Conservation (phyloP, 2,888 invertebrate species). For the Lasius fuliginosus region DNA sequence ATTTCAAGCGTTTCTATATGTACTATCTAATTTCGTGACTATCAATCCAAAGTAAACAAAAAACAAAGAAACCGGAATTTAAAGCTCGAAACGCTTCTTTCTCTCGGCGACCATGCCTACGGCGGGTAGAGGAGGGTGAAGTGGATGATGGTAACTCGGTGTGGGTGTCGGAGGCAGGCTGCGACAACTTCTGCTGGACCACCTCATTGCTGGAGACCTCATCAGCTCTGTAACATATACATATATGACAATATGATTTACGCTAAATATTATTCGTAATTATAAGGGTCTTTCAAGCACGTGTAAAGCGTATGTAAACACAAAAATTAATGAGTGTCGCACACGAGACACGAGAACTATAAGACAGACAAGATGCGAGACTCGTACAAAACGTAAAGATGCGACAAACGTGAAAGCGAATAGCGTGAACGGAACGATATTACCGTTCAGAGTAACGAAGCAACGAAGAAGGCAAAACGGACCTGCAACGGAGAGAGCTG, state of each 20-base stretch:
- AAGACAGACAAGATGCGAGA: background rate
- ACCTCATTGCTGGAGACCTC: conserved; percentile 87
- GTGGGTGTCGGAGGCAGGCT: conserved; percentile 85
- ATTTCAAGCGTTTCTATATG: background rate
- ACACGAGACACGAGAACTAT: background rate
- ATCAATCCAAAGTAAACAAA: background rate
- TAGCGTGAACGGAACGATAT: conserved; percentile 21
- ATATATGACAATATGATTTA: conserved; percentile 38
- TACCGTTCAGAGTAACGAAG: background rate
- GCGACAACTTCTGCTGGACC: conserved; percentile 85
- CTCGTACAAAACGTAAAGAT: background rate
- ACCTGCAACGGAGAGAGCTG: conserved; percentile 92
- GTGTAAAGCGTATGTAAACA: background rate
- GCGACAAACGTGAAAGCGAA: conserved; percentile 46
- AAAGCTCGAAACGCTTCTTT: conserved; percentile 90
- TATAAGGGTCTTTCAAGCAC: background rate
- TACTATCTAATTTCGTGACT: background rate
- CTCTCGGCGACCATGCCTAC: conserved; percentile 92
- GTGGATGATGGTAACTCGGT: conserved; percentile 81
- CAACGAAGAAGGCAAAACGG: conserved; percentile 69
- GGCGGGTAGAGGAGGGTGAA: conserved; percentile 87
- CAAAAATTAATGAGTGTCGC: background rate
- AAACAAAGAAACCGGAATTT: conserved; percentile 57
- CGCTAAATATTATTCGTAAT: background rate
- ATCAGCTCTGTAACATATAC: conserved; percentile 87